Conservation (phyloP, 2,113 vertebrate genomes). For the Ceyx margarethae region DNA sequence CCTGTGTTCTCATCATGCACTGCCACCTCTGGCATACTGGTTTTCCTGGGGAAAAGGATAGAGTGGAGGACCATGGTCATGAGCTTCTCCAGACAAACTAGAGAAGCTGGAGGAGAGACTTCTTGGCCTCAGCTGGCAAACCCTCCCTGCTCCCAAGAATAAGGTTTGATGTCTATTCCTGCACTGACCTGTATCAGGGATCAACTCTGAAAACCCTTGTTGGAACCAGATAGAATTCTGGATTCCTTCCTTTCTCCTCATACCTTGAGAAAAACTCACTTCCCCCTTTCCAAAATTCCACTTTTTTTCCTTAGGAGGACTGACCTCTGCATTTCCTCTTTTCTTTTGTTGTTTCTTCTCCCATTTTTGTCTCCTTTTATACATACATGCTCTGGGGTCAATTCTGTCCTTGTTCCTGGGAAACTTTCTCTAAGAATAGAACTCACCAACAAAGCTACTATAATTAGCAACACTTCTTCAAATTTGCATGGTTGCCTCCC, state of each 20-base stretch:
- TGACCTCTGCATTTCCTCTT: background rate
- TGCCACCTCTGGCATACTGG: background rate
- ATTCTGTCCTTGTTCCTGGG: background rate
- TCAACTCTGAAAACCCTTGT: background rate
- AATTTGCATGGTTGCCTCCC: background rate
- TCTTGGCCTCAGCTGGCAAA: background rate
- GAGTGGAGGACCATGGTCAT: background rate
- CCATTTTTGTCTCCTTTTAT: background rate
- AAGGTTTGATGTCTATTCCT: background rate
- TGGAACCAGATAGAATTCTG: background rate
- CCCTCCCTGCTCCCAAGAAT: background rate
- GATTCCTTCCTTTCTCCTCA: background rate
- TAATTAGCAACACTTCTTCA: background rate
- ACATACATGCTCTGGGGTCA: background rate
- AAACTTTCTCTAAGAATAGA: background rate
- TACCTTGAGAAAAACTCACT: background rate
- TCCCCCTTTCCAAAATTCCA: background rate
- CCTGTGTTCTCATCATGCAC: background rate
- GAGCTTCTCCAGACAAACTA: background rate
- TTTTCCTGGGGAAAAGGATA: background rate
- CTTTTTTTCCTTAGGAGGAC: background rate
- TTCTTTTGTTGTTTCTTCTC: background rate
- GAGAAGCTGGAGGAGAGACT: background rate
- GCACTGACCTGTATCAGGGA: fast-evolving
- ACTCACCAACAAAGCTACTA: background rate